phyloP scores from a whole-genome alignment of 2,797 vertebrate genomes.

The Calcarius lapponicus region DNA sequence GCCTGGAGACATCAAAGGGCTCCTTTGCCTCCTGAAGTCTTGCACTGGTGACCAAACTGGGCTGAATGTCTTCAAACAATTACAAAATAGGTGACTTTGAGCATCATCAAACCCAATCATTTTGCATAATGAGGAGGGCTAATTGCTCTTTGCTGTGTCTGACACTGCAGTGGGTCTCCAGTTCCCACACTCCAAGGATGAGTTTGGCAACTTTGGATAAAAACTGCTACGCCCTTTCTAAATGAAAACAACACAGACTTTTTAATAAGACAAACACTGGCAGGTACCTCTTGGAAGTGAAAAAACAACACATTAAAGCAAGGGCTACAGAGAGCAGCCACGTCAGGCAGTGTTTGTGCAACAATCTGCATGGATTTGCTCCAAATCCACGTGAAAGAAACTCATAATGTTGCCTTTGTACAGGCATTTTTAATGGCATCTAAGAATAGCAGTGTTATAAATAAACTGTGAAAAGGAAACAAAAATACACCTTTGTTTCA shows the following conservation, averaged over 20 bases:
- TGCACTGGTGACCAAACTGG: neutral
- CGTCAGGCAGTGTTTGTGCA: neutral
- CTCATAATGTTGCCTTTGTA: neutral
- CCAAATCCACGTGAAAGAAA: neutral
- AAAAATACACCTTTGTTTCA: neutral
- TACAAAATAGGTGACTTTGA: neutral
- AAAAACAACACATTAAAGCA: neutral
- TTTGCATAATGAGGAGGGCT: neutral
- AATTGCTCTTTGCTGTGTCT: neutral
- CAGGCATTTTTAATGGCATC: neutral
- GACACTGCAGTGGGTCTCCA: neutral
- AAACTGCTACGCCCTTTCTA: neutral
- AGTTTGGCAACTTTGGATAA: neutral
- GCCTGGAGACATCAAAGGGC: neutral
- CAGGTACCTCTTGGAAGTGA: neutral
- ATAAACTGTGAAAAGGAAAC: neutral
- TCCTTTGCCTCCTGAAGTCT: neutral
- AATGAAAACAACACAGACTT: neutral
- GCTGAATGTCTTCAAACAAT: neutral
- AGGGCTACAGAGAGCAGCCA: neutral
- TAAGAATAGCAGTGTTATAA: neutral
- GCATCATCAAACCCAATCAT: neutral
- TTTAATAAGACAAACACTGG: neutral
- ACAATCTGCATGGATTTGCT: neutral
- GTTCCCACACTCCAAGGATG: neutral